Base-by-base conservation (phyloP, 2,888 invertebrate genomes). In the Perizoma affinitatum region DNA sequence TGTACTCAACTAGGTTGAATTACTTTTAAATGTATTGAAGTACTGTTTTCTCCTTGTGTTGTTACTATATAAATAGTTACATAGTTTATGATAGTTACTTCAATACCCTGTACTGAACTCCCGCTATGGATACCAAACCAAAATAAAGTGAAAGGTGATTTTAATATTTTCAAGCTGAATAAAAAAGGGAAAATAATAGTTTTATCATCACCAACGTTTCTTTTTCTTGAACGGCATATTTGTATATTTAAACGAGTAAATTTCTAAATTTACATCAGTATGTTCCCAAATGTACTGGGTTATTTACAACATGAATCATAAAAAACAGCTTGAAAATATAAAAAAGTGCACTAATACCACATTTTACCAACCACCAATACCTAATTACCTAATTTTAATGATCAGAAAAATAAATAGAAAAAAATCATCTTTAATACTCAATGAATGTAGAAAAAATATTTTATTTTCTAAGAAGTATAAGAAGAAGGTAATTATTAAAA, bases 291-390 rank as follows among this genome's bases (percentile, higher is more conserved):
- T 22, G 1, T 22, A 22, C 22, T 22, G 22, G 22, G 22, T 1
- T 3, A 2, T 22, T 22, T 22, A 22, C 22, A 22, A 42, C 10
- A 42, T 10, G n/a, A n/a, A 10, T n/a, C 4, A 42, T n/a, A 22
- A 43, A n/a, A 36, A 35, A 8, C 9, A 46, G 36, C 52, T 58
- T 53, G 43, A 53, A 48, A 48, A 53, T 45, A 58, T 58, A 36
- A 51, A 47, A 44, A 44, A 41, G 54, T 54, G 54, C 47, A 48
- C 5, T 35, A 38, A 33, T 22, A 38, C 40, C 48, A 38, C 22
- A 49, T n/a, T 10, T 42, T 3, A 35, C 58, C 58, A 58, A 54
- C 40, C 58, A 58, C 58, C 58, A 52, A 36, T 52, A 50, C 11
- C 4, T 44, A 35, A 41, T 45, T 38, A 38, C 36, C 36, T 36